Conservation (phyloP, 2,888 invertebrate genomes). For the Girardia tigrina region DNA sequence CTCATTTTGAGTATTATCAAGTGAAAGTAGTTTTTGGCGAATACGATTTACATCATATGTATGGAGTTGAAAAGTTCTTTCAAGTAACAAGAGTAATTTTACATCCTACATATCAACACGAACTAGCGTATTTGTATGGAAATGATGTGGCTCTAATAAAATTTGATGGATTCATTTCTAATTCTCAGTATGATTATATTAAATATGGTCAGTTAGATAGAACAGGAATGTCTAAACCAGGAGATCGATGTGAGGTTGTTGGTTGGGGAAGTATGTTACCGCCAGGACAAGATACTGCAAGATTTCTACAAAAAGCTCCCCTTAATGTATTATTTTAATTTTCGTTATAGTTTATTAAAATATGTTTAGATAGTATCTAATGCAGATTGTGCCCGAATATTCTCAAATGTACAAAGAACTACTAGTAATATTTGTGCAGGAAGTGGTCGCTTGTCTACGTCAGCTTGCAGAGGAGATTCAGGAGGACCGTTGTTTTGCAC, state of each 20-base stretch:
- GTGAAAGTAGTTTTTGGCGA: not conserved
- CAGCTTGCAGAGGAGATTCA: slow-evolving; percentile 33
- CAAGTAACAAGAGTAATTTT: slow-evolving; percentile 28
- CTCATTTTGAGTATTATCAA: not conserved
- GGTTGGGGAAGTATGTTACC: slow-evolving; percentile 32
- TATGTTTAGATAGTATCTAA: slow-evolving; percentile 17
- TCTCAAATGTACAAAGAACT: not conserved
- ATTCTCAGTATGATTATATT: not conserved
- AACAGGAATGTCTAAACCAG: not conserved
- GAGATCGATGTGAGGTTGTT: slow-evolving; percentile 25
- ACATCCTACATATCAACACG: slow-evolving; percentile 37
- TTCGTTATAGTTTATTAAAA: not conserved
- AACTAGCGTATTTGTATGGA: slow-evolving; percentile 37
- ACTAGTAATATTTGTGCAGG: slow-evolving; percentile 34
- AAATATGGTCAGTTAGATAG: not conserved
- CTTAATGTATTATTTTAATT: not conserved
- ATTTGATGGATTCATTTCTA: not conserved
- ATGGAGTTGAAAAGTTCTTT: slow-evolving; percentile 17
- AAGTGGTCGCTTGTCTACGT: slow-evolving; percentile 27
- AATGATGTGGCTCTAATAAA: slow-evolving; percentile 38
- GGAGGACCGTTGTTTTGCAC: slow-evolving; percentile 30
- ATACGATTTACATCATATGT: not conserved
- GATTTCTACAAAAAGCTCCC: slow-evolving; percentile 24
- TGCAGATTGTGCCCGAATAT: not conserved
- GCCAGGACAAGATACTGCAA: not conserved